Evolutionary conservation across 1,140 invertebrate genomes (phyloP).

Genomic region (Centruroides vittatus): DNA sequence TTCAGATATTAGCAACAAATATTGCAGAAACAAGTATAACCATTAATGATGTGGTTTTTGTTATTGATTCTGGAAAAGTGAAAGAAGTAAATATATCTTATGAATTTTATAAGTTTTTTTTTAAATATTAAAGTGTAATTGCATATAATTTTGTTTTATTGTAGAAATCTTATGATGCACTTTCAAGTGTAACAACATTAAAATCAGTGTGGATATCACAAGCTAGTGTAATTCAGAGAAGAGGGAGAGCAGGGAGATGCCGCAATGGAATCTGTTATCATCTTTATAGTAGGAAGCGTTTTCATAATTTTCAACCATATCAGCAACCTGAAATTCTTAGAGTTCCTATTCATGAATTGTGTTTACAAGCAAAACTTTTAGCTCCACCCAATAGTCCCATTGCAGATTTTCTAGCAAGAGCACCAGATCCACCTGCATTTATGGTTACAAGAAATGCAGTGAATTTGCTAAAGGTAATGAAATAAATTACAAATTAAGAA

Average conservation of each 20-base stretch:
- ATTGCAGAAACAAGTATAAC: constrained; percentile 96
- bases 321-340: constrained; percentile 62
- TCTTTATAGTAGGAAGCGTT: constrained; percentile 55
- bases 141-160: background rate
- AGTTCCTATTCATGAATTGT: constrained; percentile 78
- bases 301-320: constrained; percentile 44
- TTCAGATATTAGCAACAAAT: constrained; percentile 77
- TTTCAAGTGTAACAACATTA: constrained; percentile 13
- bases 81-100: constrained; percentile 38
- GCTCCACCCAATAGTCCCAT: constrained; percentile 60
- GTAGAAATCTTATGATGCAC: constrained; percentile 14
- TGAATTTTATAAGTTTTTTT: background rate
- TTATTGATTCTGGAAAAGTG: constrained; percentile 89
- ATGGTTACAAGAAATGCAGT: constrained; percentile 60
- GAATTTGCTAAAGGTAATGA: constrained; percentile 45
- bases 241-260: constrained; percentile 71
- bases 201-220: constrained; percentile 44
- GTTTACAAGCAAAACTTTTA: constrained; percentile 73
- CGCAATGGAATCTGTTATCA: constrained; percentile 59
- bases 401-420: constrained; percentile 60
- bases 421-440: constrained; percentile 68
- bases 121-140: background rate
- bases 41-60: constrained; percentile 81
- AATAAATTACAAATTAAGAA: background rate
- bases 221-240: constrained; percentile 57